Evolutionary conservation across 2,797 vertebrate species (phyloP).

Genomic region (Pantherophis vulpinus): DNA sequence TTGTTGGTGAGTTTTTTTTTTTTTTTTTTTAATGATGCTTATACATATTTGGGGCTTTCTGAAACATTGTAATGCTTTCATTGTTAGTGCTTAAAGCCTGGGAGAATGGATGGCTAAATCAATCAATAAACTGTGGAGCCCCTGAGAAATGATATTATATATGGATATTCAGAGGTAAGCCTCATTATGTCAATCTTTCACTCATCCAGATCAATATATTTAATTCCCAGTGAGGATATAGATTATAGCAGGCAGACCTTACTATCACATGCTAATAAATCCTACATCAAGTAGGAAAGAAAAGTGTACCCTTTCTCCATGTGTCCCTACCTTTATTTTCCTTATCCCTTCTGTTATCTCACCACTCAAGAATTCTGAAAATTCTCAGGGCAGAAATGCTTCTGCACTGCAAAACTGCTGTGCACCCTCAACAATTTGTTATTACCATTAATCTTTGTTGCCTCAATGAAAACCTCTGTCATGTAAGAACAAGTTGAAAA

Average conservation of each 20-base stretch:
- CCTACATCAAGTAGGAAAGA: neutral
- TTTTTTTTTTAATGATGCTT: neutral
- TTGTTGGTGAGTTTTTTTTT: neutral
- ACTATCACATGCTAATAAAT: neutral
- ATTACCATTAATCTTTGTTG: neutral
- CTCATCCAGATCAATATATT: neutral
- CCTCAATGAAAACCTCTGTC: neutral
- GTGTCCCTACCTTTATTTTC: too few relatives aligned
- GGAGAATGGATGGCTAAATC: neutral
- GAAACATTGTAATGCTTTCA: neutral
- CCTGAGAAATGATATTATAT: neutral
- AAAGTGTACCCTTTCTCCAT: neutral
- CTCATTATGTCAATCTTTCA: neutral
- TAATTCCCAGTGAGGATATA: neutral
- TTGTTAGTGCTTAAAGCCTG: neutral
- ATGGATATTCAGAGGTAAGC: neutral
- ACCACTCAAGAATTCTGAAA: neutral
- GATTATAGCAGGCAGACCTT: neutral
- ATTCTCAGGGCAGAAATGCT: neutral
- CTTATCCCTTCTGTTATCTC: neutral
- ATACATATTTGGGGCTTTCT: neutral
- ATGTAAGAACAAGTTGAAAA: neutral
- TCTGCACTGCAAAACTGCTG: neutral
- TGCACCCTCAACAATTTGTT: neutral
- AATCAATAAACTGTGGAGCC: neutral